Evolutionary conservation across 2,797 vertebrate species (phyloP).

Genomic region (Brotula barbata): DNA sequence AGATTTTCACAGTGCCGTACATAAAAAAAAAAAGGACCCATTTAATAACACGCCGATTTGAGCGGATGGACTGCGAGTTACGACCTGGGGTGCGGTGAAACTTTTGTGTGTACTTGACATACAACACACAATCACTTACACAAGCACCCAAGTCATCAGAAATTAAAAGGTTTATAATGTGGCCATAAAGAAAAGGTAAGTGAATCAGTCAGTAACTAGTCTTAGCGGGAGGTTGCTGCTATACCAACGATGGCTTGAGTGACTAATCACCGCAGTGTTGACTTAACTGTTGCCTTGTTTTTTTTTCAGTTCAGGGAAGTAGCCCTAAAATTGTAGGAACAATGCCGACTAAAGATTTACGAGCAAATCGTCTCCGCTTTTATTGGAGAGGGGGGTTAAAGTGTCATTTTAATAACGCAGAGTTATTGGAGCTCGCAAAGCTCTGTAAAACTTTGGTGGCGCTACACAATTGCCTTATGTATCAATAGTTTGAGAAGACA

Average conservation of each 20-base stretch:
- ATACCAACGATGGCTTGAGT: constrained; percentile 45
- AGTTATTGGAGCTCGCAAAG: constrained; percentile 63
- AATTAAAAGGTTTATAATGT: constrained; percentile 41
- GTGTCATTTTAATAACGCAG: constrained; percentile 72
- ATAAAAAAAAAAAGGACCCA: constrained; percentile 36
- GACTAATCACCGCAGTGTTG: constrained; percentile 43
- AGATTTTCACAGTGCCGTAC: constrained; percentile 18
- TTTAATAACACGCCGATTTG: constrained; percentile 44
- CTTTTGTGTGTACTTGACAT: constrained; percentile 27
- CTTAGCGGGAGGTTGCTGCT: constrained; percentile 4
- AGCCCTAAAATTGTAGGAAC: constrained; percentile 44
- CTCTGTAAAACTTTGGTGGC: constrained; percentile 46
- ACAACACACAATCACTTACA: constrained; percentile 44
- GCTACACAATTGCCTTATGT: constrained; percentile 35
- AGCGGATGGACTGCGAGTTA: constrained; percentile 37
- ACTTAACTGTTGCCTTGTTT: constrained; percentile 33
- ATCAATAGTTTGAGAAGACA: constrained; percentile 17
- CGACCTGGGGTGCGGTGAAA: constrained; percentile 52
- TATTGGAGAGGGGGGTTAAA: constrained; percentile 67
- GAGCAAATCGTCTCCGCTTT: constrained; percentile 57
- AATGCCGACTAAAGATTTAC: constrained; percentile 62
- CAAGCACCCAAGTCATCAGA: constrained; percentile 50
- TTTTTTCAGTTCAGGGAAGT: constrained; percentile 37
- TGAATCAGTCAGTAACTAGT: constrained; percentile 28
- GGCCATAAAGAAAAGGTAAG: too few relatives aligned